Conservation (phyloP, 2,113 vertebrate genomes). For the Rynchops niger region DNA sequence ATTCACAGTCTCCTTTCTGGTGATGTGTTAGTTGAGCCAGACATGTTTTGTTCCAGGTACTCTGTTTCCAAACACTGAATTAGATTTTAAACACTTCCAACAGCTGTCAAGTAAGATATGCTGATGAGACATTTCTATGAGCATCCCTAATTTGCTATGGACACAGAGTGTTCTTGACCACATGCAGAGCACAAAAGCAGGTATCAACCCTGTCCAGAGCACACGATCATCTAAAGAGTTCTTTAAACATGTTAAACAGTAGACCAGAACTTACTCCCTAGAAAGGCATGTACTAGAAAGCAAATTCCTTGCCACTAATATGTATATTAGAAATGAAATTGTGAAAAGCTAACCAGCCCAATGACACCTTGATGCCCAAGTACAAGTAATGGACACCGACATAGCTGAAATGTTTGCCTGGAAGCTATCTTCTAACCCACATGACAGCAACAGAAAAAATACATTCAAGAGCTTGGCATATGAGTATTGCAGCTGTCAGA, state of each 20-base stretch:
- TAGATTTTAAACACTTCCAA: background rate
- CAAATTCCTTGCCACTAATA: background rate
- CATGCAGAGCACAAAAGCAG: background rate
- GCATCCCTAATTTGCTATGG: background rate
- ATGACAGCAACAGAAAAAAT: background rate
- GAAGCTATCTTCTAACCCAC: conserved; percentile 5
- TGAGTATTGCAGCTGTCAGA: conserved; percentile 37
- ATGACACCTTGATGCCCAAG: background rate
- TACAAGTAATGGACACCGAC: background rate
- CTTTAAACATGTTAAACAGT: background rate
- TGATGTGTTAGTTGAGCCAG: background rate
- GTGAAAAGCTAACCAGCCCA: background rate
- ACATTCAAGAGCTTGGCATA: conserved; percentile 10
- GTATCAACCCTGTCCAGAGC: background rate
- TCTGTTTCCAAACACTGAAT: background rate
- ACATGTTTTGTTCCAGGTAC: background rate
- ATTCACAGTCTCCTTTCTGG: background rate
- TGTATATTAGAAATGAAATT: background rate
- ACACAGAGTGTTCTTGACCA: background rate
- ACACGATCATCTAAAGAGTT: background rate
- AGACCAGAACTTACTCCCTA: background rate
- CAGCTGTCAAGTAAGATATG: background rate
- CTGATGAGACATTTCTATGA: background rate
- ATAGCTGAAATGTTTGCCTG: background rate
- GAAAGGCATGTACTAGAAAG: background rate